Base-by-base conservation (phyloP, 2,113 vertebrate species). In the Amia ocellicauda region DNA sequence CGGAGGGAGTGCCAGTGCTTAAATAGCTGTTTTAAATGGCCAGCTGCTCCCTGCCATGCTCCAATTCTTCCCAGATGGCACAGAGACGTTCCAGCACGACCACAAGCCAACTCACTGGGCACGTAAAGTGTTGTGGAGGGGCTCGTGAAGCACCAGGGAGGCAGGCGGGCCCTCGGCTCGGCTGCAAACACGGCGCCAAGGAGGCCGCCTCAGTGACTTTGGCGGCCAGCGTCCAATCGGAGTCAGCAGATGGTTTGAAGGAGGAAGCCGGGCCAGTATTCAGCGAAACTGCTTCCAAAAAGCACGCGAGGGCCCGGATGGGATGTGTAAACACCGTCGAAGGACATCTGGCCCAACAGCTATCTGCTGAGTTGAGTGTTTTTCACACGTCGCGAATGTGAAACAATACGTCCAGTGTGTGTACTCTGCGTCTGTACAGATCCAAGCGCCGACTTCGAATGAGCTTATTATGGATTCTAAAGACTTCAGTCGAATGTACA, bases 1-100 rank as follows among this genome's bases (percentile, higher is more conserved):
- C 64, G 75, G 73, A 65, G 77, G 42, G 68, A 69, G 70, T 87
- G 86, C 85, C 86, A 89, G 80, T 67, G 74, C 77, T 83, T 88
- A 86, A 89, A 88, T 82, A 86, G 81, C 80, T 82, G 78, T 83
- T 87, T 82, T 78, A 78, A 75, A 74, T 75, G 71, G 79, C 85
- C 86, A 89, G 88, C 88, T 89, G 86, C 83, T 89, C 83, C 77
- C 76, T 71, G 83, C 86, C 85, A 89, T 73, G 81, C 84, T 86
- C 79, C 83, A 84, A 83, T 86, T 86, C 85, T 82, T 77, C 84
- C 83, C 88, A 87, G 86, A 88, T 88, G 88, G 84, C 81, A 80
- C 73, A 42, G 78, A 87, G 83, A 86, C 80, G 81, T 85, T 88
- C 84, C 83, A 83, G 78, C 80, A 80, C 80, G 85, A 79, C 67